These are phyloP conservation scores for Arenicola marina DNA, from an alignment of 2,888 invertebrate genomes.

Conservation along the genomic window DNA sequence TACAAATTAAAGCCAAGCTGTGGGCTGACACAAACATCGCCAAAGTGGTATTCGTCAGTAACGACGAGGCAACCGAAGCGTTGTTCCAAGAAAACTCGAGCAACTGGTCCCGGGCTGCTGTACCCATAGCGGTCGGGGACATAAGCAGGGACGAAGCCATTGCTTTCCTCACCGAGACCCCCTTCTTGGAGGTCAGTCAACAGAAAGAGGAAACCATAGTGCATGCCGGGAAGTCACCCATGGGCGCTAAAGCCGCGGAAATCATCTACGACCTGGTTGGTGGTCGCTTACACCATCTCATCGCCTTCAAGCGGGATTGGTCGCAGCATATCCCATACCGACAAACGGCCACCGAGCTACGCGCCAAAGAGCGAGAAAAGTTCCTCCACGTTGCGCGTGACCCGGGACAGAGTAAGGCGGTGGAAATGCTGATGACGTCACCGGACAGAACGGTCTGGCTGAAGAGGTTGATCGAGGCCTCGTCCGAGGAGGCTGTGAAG, in stretches of 20 bases:
- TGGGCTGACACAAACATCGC: conserved; percentile 37
- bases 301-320: conserved; percentile 22
- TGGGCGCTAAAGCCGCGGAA: conserved; percentile 17
- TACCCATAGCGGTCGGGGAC: conserved; percentile 27
- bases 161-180: conserved; percentile 12
- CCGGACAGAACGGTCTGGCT: conserved; percentile 14
- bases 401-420: conserved; percentile 14
- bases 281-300: conserved; percentile 27
- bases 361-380: conserved; percentile 27
- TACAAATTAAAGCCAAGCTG: conserved; percentile 36
- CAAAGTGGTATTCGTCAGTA: conserved; percentile 33
- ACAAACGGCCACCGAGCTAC: conserved; percentile 10
- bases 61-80: conserved; percentile 24
- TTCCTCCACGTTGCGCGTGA: conserved; percentile 21
- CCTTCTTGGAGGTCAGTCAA: conserved; percentile 7
- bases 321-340: conserved; percentile 12
- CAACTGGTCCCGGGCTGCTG: conserved; percentile 32
- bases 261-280: conserved; percentile 24
- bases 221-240: background rate
- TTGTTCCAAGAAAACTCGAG: conserved; percentile 21
- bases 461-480: conserved; percentile 15
- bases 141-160: conserved; percentile 19
- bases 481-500: conserved; percentile 13
- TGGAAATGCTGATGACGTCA: conserved; percentile 13
- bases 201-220: background rate